These are phyloP conservation scores for Sorex araneus DNA, from an alignment of 2,113 vertebrate genomes.

Conservation along the genomic window DNA sequence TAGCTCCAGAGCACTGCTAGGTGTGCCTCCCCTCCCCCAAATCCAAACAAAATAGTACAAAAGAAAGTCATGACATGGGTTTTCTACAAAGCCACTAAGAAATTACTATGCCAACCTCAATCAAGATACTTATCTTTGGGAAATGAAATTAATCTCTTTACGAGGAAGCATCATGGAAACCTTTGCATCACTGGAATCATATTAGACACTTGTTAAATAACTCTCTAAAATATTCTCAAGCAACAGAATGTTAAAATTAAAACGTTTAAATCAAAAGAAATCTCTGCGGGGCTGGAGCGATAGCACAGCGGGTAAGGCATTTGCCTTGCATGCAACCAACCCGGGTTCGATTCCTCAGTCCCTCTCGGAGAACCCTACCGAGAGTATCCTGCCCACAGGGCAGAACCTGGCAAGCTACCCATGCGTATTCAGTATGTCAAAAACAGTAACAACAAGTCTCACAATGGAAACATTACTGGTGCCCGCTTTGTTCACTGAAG, in stretches of 20 bases:
- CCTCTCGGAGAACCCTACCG: no score
- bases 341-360: no score
- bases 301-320: no score
- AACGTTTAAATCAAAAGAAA: not conserved
- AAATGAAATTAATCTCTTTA: constrained; percentile 7
- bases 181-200: not conserved
- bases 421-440: no score
- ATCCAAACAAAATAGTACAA: no score
- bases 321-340: no score
- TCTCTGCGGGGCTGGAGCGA: no score
- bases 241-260: not conserved
- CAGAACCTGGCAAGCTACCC: no score
- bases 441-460: no score
- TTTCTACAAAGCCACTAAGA: not conserved
- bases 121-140: not conserved
- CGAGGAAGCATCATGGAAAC: not conserved
- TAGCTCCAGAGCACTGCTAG: not conserved
- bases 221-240: constrained; percentile 32
- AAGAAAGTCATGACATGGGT: not conserved
- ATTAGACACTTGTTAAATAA: constrained; percentile 45
- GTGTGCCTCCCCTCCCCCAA: not conserved
- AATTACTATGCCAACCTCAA: not conserved
- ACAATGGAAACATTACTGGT: no score
- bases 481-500: no score
- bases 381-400: no score